Conservation (phyloP, 2,888 invertebrate species). For the Drosophila meridionalis region DNA sequence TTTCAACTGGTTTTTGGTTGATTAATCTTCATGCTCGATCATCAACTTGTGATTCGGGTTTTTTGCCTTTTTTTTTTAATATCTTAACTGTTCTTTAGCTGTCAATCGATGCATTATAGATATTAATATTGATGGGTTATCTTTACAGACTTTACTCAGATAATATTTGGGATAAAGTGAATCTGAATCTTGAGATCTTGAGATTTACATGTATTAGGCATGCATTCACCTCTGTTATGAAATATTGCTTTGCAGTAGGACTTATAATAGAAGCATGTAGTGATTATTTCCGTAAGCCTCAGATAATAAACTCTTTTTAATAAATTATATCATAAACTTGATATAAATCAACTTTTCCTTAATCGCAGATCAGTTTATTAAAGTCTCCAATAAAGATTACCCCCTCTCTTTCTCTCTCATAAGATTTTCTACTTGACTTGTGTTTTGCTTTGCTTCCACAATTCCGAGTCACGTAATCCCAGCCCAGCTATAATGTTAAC, state of each 20-base stretch:
- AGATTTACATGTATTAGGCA: not conserved
- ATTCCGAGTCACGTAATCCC: slow-evolving; percentile 5
- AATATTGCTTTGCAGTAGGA: not conserved
- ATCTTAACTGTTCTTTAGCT: slow-evolving; percentile 1
- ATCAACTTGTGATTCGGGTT: not conserved
- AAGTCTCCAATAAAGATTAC: not conserved
- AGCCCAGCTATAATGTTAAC: slow-evolving; percentile 6
- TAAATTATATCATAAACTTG: not conserved
- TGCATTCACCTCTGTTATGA: not conserved
- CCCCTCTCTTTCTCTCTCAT: not conserved
- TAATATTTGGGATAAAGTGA: too few species aligned
- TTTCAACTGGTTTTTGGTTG: slow-evolving; percentile 2
- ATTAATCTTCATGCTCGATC: not conserved
- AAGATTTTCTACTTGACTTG: slow-evolving; percentile 2
- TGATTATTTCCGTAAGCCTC: not conserved
- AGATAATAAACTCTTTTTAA: not conserved
- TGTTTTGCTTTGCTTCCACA: not conserved
- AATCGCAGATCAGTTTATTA: too few species aligned
- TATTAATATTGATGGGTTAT: not conserved
- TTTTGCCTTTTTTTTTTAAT: not conserved
- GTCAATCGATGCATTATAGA: not conserved
- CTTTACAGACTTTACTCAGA: not conserved
- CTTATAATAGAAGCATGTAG: not conserved
- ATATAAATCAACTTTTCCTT: not conserved
- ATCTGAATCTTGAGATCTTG: not conserved